Conservation (phyloP, 1,140 invertebrate genomes). For the Drosophila guanche region DNA sequence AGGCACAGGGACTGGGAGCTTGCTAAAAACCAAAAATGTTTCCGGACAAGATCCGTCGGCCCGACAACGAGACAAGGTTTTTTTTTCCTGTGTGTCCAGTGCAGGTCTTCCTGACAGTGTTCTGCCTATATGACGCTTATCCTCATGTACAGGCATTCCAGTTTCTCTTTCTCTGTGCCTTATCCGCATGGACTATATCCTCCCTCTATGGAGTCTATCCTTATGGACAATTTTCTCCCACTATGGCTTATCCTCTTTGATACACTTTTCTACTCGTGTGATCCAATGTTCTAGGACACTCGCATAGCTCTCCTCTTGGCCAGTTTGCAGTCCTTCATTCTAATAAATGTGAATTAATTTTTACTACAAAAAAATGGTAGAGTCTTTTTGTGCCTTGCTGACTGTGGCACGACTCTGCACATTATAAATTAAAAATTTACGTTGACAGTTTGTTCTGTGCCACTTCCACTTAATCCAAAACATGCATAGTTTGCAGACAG, state of each 20-base stretch:
- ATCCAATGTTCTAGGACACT: conserved; percentile 29
- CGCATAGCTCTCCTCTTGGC: background rate
- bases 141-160: too few relatives aligned
- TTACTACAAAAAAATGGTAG: conserved; percentile 32
- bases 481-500: conserved; percentile 26
- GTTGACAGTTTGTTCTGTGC: conserved; percentile 17
- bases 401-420: conserved; percentile 26
- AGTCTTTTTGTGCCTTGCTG: conserved; percentile 29
- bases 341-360: conserved; percentile 68
- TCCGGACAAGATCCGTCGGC: conserved; percentile 45
- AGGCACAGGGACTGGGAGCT: conserved; percentile 1
- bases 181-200: too few relatives aligned
- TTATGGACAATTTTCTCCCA: too few relatives aligned
- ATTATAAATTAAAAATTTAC: conserved; percentile 63
- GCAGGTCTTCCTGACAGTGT: too few relatives aligned
- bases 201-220: too few relatives aligned
- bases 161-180: too few relatives aligned
- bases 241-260: too few relatives aligned
- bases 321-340: conserved; percentile 2
- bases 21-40: conserved; percentile 49
- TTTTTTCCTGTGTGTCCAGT: too few relatives aligned
- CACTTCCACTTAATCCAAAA: conserved; percentile 9
- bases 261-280: too few relatives aligned
- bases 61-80: conserved; percentile 18
- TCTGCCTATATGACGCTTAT: too few relatives aligned